A percentile compares a stretch with the other conserved stretches of the same genome.
phyloP scores from a whole-genome alignment of 1,140 invertebrate species.

The Lepidurus couesii region DNA sequence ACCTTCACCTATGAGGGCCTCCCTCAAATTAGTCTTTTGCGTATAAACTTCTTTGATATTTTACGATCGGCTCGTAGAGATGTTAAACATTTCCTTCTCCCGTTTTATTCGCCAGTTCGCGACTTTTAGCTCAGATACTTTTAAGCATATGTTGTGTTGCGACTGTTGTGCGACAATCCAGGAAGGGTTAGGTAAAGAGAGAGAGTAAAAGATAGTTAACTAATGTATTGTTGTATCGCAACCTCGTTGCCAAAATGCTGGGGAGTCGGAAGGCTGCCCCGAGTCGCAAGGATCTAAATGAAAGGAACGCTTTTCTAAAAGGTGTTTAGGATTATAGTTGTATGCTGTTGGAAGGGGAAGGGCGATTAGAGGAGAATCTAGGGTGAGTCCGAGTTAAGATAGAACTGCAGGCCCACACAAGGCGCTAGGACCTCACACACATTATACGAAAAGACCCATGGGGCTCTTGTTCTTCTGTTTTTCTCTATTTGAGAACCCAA shows the following conservation, averaged over 20 bases:
- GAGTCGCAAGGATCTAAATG: background rate
- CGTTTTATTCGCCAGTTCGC: background rate
- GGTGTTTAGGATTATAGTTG: background rate
- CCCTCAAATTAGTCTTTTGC: background rate
- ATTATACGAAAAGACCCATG: background rate
- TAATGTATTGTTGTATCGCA: background rate
- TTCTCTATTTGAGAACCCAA: background rate
- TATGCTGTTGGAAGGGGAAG: no score
- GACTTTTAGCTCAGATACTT: no score
- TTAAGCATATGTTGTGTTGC: no score
- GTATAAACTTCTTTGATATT: background rate
- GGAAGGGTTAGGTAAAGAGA: no score
- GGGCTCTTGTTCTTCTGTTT: background rate
- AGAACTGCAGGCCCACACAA: background rate
- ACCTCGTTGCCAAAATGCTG: background rate
- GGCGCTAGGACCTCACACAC: conserved; percentile 4
- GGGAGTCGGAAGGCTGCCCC: no score
- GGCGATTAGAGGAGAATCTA: no score
- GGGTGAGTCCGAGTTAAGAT: background rate
- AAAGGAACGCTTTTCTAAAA: conserved; percentile 6
- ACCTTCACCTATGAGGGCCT: background rate
- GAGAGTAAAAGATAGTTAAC: no score
- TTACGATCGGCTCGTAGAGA: background rate
- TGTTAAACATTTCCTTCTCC: background rate
- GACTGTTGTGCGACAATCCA: no score